Percentiles rank a stretch among this genome's conserved stretches.
These are phyloP conservation scores for Danio tinwini DNA, from an alignment of 2,797 vertebrate genomes.

Conservation along the genomic window DNA sequence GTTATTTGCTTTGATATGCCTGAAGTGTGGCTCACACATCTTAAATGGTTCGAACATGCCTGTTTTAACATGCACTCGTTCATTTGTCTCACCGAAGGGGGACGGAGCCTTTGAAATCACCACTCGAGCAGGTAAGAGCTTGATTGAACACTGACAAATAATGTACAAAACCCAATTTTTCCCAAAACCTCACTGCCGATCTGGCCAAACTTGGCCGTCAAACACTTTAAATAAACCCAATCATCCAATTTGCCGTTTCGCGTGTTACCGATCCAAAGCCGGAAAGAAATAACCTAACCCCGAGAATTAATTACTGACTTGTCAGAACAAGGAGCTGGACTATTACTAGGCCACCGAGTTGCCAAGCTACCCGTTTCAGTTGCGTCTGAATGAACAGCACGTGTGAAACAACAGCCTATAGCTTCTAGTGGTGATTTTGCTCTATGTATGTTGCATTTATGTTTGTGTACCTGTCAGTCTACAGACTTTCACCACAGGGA, in stretches of 20 bases:
- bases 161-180: constrained; percentile 16
- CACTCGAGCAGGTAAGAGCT: constrained; percentile 42
- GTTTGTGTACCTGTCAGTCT: neutral
- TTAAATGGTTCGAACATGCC: constrained; percentile 55
- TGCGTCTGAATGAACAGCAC: neutral
- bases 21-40: constrained; percentile 59
- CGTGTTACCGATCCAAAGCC: neutral
- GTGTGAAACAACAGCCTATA: constrained; percentile 1
- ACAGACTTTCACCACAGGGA: neutral
- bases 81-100: constrained; percentile 35
- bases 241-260: constrained; percentile 16
- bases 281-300: neutral
- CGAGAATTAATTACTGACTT: constrained; percentile 21
- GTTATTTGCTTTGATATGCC: constrained; percentile 63
- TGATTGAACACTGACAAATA: constrained; percentile 36
- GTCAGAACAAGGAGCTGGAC: constrained; percentile 22
- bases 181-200: constrained; percentile 1
- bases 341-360: neutral
- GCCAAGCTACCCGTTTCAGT: constrained; percentile 18
- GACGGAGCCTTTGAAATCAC: constrained; percentile 38
- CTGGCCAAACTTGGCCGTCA: neutral
- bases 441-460: neutral
- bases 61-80: constrained; percentile 46
- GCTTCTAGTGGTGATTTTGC: neutral
- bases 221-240: constrained; percentile 11